A percentile compares a stretch with the other conserved stretches of the same genome.
These are phyloP conservation scores for Falco berigora DNA, from an alignment of 2,797 vertebrate species.

Conservation along the genomic window DNA sequence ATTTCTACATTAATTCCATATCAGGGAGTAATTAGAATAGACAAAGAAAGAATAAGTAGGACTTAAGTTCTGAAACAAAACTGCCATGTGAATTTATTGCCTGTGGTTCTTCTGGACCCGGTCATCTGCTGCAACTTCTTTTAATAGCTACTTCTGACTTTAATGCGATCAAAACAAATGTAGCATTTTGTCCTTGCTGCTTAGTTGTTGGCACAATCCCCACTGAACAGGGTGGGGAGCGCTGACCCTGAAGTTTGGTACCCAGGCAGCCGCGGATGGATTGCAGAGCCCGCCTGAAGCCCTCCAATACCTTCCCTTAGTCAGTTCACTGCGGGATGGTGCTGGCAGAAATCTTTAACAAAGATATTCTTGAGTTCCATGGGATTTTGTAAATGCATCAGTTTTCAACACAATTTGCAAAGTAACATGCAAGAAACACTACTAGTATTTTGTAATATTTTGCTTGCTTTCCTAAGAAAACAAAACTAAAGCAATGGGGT, in stretches of 20 bases:
- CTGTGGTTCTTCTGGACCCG: background rate
- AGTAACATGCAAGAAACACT: accelerated
- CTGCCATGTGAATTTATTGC: constrained; percentile 45
- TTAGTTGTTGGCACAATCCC: background rate
- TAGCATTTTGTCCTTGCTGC: background rate
- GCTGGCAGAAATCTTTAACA: background rate
- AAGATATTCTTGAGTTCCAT: background rate
- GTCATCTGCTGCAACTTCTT: constrained; percentile 53
- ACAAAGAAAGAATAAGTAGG: constrained; percentile 16
- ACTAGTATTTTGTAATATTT: background rate
- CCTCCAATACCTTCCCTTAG: background rate
- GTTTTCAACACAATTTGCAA: background rate
- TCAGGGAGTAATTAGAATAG: constrained; percentile 29
- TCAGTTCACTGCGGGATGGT: background rate
- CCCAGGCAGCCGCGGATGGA: background rate
- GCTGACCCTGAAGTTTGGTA: background rate
- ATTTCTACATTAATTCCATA: constrained; percentile 7
- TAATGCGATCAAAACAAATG: constrained; percentile 36
- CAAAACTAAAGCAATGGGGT: background rate
- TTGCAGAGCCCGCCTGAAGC: background rate
- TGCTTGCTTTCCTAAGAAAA: background rate
- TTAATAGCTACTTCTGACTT: constrained; percentile 44
- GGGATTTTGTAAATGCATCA: background rate
- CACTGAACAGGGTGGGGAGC: background rate
- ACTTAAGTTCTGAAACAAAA: constrained; percentile 50